phyloP scores from a whole-genome alignment of 2,888 invertebrate genomes.

The Drosophila niveifrons region DNA sequence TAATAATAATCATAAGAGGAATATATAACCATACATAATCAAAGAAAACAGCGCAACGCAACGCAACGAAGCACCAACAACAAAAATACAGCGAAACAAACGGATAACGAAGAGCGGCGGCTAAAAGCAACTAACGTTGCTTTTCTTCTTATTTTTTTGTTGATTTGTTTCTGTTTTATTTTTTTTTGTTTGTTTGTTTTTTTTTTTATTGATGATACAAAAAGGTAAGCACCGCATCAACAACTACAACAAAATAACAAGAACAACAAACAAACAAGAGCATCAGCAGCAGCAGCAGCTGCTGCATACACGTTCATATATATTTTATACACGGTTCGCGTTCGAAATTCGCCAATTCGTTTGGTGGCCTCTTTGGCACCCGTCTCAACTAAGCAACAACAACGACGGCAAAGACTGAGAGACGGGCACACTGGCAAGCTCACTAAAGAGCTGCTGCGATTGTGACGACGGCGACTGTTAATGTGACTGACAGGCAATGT shows the following conservation, averaged over 20 bases:
- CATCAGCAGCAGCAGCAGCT: constrained; percentile 45
- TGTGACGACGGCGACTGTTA: constrained; percentile 28
- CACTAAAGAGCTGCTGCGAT: constrained; percentile 2
- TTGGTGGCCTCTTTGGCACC: constrained; percentile 34
- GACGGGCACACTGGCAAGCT: neutral
- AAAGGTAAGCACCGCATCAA: constrained; percentile 18
- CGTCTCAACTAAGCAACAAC: constrained; percentile 16
- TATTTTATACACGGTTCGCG: constrained; percentile 28
- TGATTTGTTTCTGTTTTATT: constrained; percentile 2
- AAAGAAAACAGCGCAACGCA: neutral
- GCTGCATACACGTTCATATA: constrained; percentile 49
- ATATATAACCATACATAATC: constrained; percentile 15
- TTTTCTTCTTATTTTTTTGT: constrained; percentile 10
- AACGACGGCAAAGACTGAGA: neutral
- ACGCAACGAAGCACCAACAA: constrained; percentile 9
- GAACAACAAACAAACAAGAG: constrained; percentile 30
- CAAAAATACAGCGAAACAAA: constrained; percentile 8
- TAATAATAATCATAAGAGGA: constrained; percentile 48
- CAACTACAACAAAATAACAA: constrained; percentile 33
- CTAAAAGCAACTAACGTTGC: constrained; percentile 26
- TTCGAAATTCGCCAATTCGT: constrained; percentile 29
- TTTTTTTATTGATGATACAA: constrained; percentile 16
- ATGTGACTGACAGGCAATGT: constrained; percentile 35
- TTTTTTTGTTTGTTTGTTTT: constrained; percentile 10
- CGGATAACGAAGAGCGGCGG: constrained; percentile 6